phyloP scores from a whole-genome alignment of 2,113 vertebrate genomes.

The Larimichthys crocea region DNA sequence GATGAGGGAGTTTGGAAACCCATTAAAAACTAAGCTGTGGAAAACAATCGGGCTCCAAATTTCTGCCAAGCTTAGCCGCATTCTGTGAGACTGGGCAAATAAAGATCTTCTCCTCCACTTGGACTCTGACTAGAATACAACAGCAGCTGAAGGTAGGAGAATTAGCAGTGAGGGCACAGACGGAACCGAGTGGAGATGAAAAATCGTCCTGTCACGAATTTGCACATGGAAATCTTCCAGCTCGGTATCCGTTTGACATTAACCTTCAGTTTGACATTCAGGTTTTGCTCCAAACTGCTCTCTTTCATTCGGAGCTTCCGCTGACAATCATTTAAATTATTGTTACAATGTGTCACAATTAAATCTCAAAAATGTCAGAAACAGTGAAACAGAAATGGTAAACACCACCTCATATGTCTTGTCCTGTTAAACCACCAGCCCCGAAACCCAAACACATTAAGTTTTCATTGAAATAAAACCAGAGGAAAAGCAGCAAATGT shows the following conservation, averaged over 20 bases:
- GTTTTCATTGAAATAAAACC: no score
- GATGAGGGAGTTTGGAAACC: conserved; percentile 53
- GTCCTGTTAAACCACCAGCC: neutral
- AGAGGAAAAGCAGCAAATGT: neutral
- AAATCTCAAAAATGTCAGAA: neutral
- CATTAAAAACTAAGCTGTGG: conserved; percentile 55
- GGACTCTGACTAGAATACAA: neutral
- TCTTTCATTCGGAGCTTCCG: neutral
- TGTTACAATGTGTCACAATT: neutral
- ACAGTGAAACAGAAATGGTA: neutral
- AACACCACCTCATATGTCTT: neutral
- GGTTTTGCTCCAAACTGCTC: neutral
- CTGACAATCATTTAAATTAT: conserved; percentile 4
- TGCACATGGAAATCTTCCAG: conserved; percentile 20
- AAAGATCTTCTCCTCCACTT: conserved; percentile 5
- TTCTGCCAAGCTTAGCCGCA: conserved; percentile 44
- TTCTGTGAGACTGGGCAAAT: conserved; percentile 42
- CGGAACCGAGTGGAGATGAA: neutral
- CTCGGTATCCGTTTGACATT: conserved; percentile 9
- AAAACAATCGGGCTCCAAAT: conserved; percentile 17
- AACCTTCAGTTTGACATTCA: conserved; percentile 40
- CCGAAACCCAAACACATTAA: neutral
- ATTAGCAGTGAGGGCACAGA: neutral
- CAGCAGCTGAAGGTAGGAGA: conserved; percentile 33
- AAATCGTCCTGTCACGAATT: conserved; percentile 27